Conservation (phyloP, 2,797 vertebrate species). For the Lateolabrax maculatus region DNA sequence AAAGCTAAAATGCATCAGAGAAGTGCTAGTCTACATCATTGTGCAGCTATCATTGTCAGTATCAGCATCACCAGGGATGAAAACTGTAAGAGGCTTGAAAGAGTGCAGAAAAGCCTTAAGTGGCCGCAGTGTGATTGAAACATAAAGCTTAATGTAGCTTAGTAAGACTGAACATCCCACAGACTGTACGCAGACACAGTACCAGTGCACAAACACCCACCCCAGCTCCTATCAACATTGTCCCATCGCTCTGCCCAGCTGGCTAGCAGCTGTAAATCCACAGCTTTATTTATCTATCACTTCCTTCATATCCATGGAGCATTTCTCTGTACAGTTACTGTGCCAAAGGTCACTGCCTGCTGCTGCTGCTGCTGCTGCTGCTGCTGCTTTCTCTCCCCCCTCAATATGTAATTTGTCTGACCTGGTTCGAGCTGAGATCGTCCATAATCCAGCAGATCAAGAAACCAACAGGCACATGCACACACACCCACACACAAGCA, state of each 20-base stretch:
- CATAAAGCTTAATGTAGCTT: constrained; percentile 29
- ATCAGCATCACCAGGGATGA: neutral
- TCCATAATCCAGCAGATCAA: constrained; percentile 74
- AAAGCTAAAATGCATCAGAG: neutral
- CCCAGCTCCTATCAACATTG: constrained; percentile 20
- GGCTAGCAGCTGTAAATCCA: constrained; percentile 77
- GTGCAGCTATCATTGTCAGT: neutral
- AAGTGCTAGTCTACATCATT: neutral
- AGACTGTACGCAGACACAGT: constrained; percentile 29
- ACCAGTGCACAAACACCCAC: constrained; percentile 5
- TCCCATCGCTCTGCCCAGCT: constrained; percentile 58
- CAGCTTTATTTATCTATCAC: constrained; percentile 73
- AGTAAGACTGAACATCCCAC: constrained; percentile 12
- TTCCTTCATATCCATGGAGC: constrained; percentile 59
- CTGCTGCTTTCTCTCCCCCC: constrained; percentile 34
- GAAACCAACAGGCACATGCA: too few relatives aligned
- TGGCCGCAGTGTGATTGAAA: constrained; percentile 14
- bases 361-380: constrained; percentile 36
- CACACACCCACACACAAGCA: too few relatives aligned
- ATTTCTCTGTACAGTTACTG: constrained; percentile 73
- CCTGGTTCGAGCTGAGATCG: constrained; percentile 64
- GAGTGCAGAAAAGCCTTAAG: constrained; percentile 10
- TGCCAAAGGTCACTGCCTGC: constrained; percentile 79
- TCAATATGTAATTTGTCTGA: constrained; percentile 67
- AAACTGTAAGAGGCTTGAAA: constrained; percentile 10